A percentile compares a stretch with the other conserved stretches of the same genome.
These are phyloP conservation scores for Bos indicus DNA, from an alignment of 2,113 vertebrate species.

Conservation along the genomic window DNA sequence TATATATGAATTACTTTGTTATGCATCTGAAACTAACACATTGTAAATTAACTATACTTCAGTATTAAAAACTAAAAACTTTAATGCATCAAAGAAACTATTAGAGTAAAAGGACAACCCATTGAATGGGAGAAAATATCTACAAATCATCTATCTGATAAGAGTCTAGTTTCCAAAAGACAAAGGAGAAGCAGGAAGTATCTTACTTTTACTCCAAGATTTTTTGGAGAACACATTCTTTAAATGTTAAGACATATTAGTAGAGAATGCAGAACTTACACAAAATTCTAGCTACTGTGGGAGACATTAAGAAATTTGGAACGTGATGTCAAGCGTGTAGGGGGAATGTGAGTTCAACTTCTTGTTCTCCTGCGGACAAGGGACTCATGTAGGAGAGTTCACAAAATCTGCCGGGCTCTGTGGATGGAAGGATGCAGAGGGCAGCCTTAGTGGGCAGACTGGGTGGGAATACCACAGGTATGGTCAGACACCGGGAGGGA, in stretches of 20 bases:
- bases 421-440: not conserved
- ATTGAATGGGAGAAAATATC: not conserved
- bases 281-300: not conserved
- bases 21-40: not conserved
- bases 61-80: not conserved
- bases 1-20: not conserved
- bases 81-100: not conserved
- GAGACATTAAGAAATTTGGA: not conserved
- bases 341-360: not conserved
- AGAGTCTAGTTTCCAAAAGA: not conserved
- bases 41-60: not conserved
- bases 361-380: not conserved
- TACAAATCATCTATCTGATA: not conserved
- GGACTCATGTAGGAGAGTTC: not conserved
- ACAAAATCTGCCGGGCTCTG: not conserved
- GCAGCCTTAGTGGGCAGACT: not conserved
- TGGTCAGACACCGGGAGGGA: not conserved
- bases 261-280: not conserved
- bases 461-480: not conserved
- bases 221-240: not conserved
- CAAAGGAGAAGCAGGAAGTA: not conserved
- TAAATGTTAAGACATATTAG: not conserved
- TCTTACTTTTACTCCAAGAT: not conserved
- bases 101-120: not conserved
- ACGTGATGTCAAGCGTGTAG: not conserved